Percentiles rank a stretch among this genome's conserved stretches.
phyloP scores from a whole-genome alignment of 2,113 vertebrate genomes.

The Struthio camelus region DNA sequence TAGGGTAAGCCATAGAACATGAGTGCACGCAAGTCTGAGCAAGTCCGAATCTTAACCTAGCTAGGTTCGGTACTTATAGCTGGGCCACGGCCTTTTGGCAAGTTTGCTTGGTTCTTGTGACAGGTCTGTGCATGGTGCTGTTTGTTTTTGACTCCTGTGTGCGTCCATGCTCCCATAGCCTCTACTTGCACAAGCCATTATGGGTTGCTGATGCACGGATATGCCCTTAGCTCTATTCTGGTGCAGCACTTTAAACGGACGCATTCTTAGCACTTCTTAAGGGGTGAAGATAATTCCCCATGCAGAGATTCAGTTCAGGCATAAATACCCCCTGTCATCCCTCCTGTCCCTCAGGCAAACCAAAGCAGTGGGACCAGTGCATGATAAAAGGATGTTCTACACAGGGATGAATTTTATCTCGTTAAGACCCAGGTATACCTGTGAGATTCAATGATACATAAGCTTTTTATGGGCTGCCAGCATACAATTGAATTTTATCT shows the following conservation, averaged over 20 bases:
- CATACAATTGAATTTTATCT: constrained; percentile 23
- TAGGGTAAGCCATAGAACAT: background rate
- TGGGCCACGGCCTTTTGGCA: background rate
- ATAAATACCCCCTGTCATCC: no score
- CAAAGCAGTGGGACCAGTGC: background rate
- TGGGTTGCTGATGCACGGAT: background rate
- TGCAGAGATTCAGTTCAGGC: rapidly evolving
- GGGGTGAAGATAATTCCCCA: background rate
- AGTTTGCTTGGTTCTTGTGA: background rate
- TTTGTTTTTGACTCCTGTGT: background rate
- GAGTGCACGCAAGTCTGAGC: background rate
- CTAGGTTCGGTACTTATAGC: background rate
- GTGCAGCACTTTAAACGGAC: background rate
- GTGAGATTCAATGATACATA: background rate
- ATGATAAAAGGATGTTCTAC: background rate
- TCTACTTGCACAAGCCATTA: background rate
- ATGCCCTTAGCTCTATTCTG: background rate
- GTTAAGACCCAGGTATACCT: background rate
- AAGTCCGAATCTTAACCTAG: background rate
- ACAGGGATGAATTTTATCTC: background rate
- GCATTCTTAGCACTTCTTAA: background rate
- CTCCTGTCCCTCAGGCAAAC: background rate
- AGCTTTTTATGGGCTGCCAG: background rate
- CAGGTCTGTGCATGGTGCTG: background rate
- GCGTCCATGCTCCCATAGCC: background rate